phyloP scores from a whole-genome alignment of 2,888 invertebrate genomes.

The Antitype chi region DNA sequence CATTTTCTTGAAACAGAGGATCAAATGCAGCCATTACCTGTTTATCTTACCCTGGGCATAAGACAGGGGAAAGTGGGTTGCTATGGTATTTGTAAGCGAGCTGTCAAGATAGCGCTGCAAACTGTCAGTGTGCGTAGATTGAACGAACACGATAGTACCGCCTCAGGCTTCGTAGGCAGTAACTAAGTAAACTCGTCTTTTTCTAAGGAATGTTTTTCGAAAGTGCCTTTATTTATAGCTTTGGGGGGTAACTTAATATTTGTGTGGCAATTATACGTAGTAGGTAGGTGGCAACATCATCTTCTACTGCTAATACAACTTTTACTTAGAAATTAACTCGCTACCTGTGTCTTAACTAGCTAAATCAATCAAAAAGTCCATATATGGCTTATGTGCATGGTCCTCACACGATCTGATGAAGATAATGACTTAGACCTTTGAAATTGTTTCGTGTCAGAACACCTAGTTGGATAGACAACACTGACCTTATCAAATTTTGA shows the following conservation, averaged over 20 bases:
- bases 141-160: slow-evolving; percentile 43
- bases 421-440: background rate
- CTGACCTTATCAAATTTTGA: too few species aligned
- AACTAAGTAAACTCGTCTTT: slow-evolving; percentile 19
- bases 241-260: slow-evolving; percentile 12
- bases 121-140: slow-evolving; percentile 52
- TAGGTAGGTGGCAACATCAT: background rate
- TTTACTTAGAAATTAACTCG: too few species aligned
- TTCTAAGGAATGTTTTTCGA: slow-evolving; percentile 14
- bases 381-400: background rate
- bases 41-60: slow-evolving; percentile 38
- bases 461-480: background rate
- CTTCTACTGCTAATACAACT: background rate
- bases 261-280: too few species aligned
- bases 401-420: background rate
- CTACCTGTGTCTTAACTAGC: background rate
- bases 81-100: slow-evolving; percentile 54
- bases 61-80: slow-evolving; percentile 56
- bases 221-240: slow-evolving; percentile 11
- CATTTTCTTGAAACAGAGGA: slow-evolving; percentile 11
- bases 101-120: slow-evolving; percentile 57
- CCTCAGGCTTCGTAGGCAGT: slow-evolving; percentile 29
- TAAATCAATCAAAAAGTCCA: background rate
- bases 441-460: background rate
- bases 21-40: slow-evolving; percentile 35